A percentile compares a stretch with the other conserved stretches of the same genome.
These are phyloP conservation scores for Spilogale gracilis DNA, from an alignment of 2,113 vertebrate genomes.

Conservation along the genomic window DNA sequence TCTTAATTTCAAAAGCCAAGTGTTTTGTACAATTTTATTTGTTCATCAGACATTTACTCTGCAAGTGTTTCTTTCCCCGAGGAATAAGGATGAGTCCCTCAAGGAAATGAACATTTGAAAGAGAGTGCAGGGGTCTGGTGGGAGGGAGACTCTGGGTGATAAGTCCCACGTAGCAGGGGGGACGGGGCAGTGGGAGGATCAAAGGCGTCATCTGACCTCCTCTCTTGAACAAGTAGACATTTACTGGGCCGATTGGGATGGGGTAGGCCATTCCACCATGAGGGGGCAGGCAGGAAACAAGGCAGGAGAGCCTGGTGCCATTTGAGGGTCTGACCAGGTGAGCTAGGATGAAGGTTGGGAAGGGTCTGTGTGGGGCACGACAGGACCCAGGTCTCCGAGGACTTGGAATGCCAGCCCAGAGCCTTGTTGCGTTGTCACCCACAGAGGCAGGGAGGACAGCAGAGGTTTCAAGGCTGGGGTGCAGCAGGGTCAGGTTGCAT, in stretches of 20 bases:
- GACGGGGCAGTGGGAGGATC: too few relatives aligned
- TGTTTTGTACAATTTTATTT: not conserved
- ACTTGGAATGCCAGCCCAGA: not conserved
- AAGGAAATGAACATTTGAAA: not conserved
- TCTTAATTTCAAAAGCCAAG: not conserved
- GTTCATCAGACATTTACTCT: not conserved
- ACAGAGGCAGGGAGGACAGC: not conserved
- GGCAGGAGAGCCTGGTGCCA: not conserved
- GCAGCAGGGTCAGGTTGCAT: too few relatives aligned
- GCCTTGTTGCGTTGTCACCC: not conserved
- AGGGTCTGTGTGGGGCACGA: not conserved
- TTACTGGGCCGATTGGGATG: not conserved
- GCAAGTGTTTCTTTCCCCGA: not conserved
- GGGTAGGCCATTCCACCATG: not conserved
- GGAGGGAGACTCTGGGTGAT: not conserved
- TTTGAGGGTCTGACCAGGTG: not conserved
- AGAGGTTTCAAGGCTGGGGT: not conserved
- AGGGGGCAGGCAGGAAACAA: not conserved
- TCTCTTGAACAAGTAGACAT: not conserved
- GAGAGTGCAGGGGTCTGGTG: not conserved
- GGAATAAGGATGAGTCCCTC: not conserved
- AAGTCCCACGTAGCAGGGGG: not conserved
- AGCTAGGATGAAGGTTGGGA: not conserved
- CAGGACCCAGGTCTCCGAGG: not conserved
- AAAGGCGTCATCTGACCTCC: not conserved